Conservation (phyloP, 1,140 invertebrate species). For the Xylocopa sonorina region DNA sequence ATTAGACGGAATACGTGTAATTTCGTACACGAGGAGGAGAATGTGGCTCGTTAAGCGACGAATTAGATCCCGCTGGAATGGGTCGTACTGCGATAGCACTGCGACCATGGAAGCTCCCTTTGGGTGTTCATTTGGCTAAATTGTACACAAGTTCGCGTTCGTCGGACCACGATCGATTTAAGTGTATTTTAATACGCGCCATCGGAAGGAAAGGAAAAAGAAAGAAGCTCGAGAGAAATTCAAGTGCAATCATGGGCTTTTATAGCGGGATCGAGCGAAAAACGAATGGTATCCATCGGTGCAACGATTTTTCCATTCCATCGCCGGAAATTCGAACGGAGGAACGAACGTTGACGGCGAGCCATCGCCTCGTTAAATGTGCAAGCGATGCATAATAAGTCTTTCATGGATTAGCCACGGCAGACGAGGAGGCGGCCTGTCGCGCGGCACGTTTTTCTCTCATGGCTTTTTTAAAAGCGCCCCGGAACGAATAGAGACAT, state of each 20-base stretch:
- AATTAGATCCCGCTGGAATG: constrained; percentile 5
- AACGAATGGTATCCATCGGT: no score
- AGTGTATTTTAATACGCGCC: no score
- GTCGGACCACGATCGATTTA: no score
- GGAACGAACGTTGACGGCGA: background rate
- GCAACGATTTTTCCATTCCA: no score
- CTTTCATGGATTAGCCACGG: constrained; percentile 30
- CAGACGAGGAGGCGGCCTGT: background rate
- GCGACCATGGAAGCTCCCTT: constrained; percentile 12
- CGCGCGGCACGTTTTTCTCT: constrained; percentile 14
- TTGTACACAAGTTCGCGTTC: constrained; percentile 15
- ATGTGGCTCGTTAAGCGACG: constrained; percentile 36
- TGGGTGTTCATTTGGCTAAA: constrained; percentile 10
- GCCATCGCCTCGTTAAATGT: background rate
- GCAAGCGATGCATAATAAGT: constrained; percentile 27
- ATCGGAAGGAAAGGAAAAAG: no score
- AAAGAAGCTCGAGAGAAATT: no score
- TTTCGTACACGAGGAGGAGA: constrained; percentile 22
- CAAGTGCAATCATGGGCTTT: no score
- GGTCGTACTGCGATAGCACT: background rate
- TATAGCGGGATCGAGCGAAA: no score
- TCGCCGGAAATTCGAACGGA: background rate
- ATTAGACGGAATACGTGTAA: constrained; percentile 33
- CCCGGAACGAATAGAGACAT: constrained; percentile 51
- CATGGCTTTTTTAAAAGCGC: constrained; percentile 55